Conservation (phyloP, 2,113 vertebrate genomes). For the Plecturocebus donacophilus region DNA sequence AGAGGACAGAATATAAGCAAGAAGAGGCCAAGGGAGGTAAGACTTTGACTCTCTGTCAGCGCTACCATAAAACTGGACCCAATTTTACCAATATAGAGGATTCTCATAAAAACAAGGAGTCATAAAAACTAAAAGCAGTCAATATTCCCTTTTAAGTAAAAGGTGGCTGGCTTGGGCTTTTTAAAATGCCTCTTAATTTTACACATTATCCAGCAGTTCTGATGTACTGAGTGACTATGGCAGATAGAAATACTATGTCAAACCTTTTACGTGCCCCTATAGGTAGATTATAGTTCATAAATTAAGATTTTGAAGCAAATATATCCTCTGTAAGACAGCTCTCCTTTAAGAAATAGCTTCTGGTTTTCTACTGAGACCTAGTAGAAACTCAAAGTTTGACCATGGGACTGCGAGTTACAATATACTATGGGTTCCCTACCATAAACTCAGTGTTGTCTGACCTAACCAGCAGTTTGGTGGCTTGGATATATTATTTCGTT, state of each 20-base stretch:
- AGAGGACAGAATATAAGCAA: background rate
- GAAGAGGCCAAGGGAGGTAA: background rate
- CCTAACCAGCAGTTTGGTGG: background rate
- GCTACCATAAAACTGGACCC: background rate
- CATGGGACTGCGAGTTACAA: background rate
- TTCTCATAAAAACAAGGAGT: background rate
- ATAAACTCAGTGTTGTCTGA: background rate
- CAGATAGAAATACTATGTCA: background rate
- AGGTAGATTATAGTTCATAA: background rate
- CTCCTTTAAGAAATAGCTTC: background rate
- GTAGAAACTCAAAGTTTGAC: background rate
- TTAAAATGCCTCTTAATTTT: background rate
- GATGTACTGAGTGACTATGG: background rate
- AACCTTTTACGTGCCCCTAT: background rate
- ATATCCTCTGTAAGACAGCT: background rate
- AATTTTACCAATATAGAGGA: background rate
- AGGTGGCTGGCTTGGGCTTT: background rate
- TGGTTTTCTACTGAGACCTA: slow-evolving; percentile 1
- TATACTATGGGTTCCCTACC: background rate
- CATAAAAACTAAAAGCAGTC: background rate
- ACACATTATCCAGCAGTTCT: background rate
- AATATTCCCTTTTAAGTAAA: background rate
- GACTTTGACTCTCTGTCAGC: background rate
- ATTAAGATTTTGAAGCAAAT: background rate
- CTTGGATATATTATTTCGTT: slow-evolving; percentile 30